Base-by-base conservation (phyloP, 2,888 invertebrate species). In the Acanthosepion esculentum region DNA sequence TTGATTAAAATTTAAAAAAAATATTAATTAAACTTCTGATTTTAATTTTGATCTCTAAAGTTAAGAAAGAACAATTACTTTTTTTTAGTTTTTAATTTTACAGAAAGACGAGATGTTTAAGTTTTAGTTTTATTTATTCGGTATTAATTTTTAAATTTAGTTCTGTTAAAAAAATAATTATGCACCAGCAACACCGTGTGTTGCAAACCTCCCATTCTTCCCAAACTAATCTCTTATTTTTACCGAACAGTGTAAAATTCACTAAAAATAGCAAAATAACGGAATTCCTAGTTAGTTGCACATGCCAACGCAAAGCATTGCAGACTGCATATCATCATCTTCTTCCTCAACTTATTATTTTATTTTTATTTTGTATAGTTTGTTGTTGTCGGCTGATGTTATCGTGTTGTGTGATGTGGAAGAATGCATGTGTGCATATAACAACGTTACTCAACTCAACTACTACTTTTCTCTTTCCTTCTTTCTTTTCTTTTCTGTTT, bases 231-330 rank as follows among this genome's bases (percentile, higher is more conserved):
- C 78, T 78, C 18, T 78, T 33, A 78, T n/a, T 78, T 59, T 78
- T 78, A 78, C n/a, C 78, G 78, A 78, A 33, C 78, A 15, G 78
- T 78, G 78, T 78, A 33, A 59, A 78, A 78, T 33, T 78, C 4
- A 78, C 78, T 78, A 78, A n/a, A 33, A 78, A 78, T 78, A 78
- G n/a, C 78, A n/a, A n/a, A 33, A 78, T 78, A 78, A 78, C 78
- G 78, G 78, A 78, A 78, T 78, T 78, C 78, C 78, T 78, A n/a
- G 78, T 78, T n/a, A n/a, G n/a, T n/a, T 78, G n/a, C 78, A 78
- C 78, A 78, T 78, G 78, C 78, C 78, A n/a, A 78, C n/a, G 78
- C n/a, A 78, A 33, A 33, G n/a, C n/a, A 78, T 33, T 33, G 3
- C n/a, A n/a, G n/a, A 78, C n/a, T 15, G n/a, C n/a, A n/a, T 78